phyloP scores from a whole-genome alignment of 2,888 invertebrate genomes.

The Drosophila emarginata region DNA sequence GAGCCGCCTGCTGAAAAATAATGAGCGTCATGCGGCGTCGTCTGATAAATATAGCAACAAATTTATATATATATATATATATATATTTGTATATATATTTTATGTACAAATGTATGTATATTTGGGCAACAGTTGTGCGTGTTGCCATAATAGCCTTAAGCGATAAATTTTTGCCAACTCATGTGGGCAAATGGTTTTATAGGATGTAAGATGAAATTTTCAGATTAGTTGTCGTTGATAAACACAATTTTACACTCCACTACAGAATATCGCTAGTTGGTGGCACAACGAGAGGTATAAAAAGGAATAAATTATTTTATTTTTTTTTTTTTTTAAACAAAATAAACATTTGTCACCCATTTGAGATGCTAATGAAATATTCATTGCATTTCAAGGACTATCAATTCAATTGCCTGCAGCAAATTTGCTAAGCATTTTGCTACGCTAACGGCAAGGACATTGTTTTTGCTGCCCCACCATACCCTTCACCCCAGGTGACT shows the following conservation, averaged over 20 bases:
- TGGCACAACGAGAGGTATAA: too few species aligned
- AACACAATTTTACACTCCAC: neutral
- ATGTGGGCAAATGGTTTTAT: conserved; percentile 37
- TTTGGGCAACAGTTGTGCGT: conserved; percentile 63
- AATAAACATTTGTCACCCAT: too few species aligned
- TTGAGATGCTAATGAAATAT: conserved; percentile 6
- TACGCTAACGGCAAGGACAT: neutral
- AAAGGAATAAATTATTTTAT: too few species aligned
- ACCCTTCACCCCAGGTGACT: neutral
- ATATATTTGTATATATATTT: neutral
- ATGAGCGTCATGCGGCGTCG: conserved; percentile 66
- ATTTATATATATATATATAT: conserved; percentile 35
- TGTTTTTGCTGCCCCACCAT: neutral
- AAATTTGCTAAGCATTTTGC: neutral
- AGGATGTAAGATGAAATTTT: conserved; percentile 21
- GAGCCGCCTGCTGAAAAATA: conserved; percentile 59
- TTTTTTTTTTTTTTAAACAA: too few species aligned
- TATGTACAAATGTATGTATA: conserved; percentile 14
- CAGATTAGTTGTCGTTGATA: conserved; percentile 13
- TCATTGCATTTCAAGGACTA: conserved; percentile 11
- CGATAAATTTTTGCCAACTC: conserved; percentile 55
- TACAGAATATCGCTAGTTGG: neutral
- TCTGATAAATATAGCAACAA: conserved; percentile 66
- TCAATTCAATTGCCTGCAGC: conserved; percentile 6
- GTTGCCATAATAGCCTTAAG: conserved; percentile 34